These are phyloP conservation scores for Ochlodes sylvanus DNA, from an alignment of 2,888 invertebrate genomes.

Conservation along the genomic window DNA sequence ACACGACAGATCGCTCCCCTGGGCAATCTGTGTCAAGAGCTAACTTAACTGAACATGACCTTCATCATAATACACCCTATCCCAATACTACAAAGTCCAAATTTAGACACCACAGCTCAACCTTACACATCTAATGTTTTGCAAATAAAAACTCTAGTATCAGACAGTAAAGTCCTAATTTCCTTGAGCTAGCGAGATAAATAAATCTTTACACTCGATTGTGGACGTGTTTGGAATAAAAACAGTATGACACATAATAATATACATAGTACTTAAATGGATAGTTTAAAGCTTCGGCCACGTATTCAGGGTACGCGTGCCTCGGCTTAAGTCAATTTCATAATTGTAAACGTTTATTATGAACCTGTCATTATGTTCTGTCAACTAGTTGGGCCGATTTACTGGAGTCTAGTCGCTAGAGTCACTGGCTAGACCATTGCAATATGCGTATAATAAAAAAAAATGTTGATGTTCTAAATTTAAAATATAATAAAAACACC, in stretches of 20 bases:
- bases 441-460: too few species aligned
- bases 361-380: slow-evolving; percentile 12
- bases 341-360: slow-evolving; percentile 23
- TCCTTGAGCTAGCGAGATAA: slow-evolving; percentile 21
- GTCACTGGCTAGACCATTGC: too few species aligned
- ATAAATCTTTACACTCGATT: slow-evolving; percentile 45
- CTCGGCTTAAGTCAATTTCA: slow-evolving; percentile 40
- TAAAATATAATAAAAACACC: too few species aligned
- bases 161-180: neutral
- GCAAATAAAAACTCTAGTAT: slow-evolving; percentile 3
- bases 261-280: slow-evolving; percentile 28
- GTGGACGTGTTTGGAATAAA: slow-evolving; percentile 61
- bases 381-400: neutral
- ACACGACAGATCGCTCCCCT: slow-evolving; percentile 64
- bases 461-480: too few species aligned
- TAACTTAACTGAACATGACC: slow-evolving; percentile 33
- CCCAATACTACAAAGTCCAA: neutral
- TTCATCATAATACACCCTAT: slow-evolving; percentile 40
- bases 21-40: slow-evolving; percentile 74
- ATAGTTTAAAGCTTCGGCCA: slow-evolving; percentile 53
- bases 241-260: slow-evolving; percentile 44
- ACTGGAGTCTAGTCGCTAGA: neutral
- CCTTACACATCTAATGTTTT: neutral
- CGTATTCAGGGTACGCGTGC: slow-evolving; percentile 73
- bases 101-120: neutral